These are phyloP conservation scores for Cyprinodon brontotheroides DNA, from an alignment of 2,113 vertebrate species.

Conservation along the genomic window DNA sequence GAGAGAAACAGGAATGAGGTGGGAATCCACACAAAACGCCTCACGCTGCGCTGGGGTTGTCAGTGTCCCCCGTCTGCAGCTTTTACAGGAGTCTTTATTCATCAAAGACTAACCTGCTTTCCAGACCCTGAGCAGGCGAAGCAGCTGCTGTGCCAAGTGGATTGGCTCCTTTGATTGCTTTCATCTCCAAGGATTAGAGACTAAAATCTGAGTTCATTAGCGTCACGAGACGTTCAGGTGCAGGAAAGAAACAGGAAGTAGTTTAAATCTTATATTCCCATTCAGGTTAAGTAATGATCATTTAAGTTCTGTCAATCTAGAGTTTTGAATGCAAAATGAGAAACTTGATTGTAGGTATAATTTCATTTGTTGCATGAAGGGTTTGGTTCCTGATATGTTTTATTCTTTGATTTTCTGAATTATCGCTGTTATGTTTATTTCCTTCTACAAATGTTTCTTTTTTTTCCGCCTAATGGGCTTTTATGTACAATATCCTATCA, in stretches of 20 bases:
- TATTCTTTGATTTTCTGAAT: not conserved
- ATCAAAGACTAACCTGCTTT: conserved; percentile 23
- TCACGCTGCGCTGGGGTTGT: conserved; percentile 31
- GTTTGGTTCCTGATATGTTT: not conserved
- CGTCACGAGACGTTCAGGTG: conserved; percentile 20
- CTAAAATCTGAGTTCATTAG: conserved; percentile 33
- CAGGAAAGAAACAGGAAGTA: not conserved
- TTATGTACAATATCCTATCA: not conserved
- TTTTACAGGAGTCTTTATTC: conserved; percentile 25
- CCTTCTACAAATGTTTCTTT: not conserved
- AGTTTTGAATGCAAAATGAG: not conserved
- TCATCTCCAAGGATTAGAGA: conserved; percentile 12
- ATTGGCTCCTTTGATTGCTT: conserved; percentile 25
- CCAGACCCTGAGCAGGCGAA: conserved; percentile 12
- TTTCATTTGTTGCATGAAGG: not conserved
- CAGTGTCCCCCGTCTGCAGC: conserved; percentile 13
- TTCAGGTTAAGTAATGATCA: conserved; percentile 12
- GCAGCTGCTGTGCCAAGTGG: conserved; percentile 31
- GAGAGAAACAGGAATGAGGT: not conserved
- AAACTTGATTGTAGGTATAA: not conserved
- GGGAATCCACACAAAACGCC: conserved; percentile 2
- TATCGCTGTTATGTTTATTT: not conserved
- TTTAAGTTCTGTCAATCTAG: conserved; percentile 6
- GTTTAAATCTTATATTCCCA: conserved; percentile 35
- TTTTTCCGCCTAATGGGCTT: not conserved